Evolutionary conservation across 2,113 vertebrate species (phyloP).

Genomic region (Osmerus eperlanus): DNA sequence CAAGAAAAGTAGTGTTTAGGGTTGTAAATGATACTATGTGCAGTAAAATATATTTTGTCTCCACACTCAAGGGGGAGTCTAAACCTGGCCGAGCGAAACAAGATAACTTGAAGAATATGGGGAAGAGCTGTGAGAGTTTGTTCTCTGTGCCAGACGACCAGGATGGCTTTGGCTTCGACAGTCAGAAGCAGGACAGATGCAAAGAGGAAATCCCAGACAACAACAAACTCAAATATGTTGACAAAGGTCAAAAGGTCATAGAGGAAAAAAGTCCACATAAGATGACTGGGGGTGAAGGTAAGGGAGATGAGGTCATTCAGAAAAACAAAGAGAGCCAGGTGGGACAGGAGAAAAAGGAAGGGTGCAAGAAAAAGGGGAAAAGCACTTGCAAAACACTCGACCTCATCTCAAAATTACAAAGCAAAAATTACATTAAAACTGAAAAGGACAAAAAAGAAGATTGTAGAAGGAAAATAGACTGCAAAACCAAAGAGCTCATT

Average conservation of each 20-base stretch:
- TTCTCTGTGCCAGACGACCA: constrained; percentile 40
- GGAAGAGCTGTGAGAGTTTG: constrained; percentile 32
- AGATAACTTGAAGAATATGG: constrained; percentile 32
- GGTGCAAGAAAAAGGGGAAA: constrained; percentile 9
- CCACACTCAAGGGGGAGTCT: constrained; percentile 41
- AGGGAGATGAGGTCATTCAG: background rate
- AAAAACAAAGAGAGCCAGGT: background rate
- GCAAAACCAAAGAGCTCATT: constrained; percentile 17
- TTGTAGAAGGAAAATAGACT: constrained; percentile 18
- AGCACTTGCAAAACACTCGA: constrained; percentile 64
- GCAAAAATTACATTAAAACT: constrained; percentile 48
- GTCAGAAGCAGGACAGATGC: background rate
- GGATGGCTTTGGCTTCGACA: constrained; percentile 13
- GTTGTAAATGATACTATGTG: too few species aligned
- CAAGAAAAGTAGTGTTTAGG: too few species aligned
- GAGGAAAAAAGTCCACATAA: background rate
- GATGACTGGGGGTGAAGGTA: background rate
- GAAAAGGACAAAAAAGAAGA: constrained; percentile 25
- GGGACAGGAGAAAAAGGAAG: constrained; percentile 14
- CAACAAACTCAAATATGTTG: background rate
- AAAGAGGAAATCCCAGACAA: constrained; percentile 1
- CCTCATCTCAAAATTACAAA: constrained; percentile 50
- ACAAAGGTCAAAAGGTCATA: background rate
- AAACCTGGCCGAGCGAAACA: constrained; percentile 38
- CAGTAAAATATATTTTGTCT: background rate